A percentile compares a stretch with the other conserved stretches of the same genome.
These are phyloP conservation scores for Phataginus tetradactyla DNA, from an alignment of 2,797 vertebrate genomes.

Conservation along the genomic window DNA sequence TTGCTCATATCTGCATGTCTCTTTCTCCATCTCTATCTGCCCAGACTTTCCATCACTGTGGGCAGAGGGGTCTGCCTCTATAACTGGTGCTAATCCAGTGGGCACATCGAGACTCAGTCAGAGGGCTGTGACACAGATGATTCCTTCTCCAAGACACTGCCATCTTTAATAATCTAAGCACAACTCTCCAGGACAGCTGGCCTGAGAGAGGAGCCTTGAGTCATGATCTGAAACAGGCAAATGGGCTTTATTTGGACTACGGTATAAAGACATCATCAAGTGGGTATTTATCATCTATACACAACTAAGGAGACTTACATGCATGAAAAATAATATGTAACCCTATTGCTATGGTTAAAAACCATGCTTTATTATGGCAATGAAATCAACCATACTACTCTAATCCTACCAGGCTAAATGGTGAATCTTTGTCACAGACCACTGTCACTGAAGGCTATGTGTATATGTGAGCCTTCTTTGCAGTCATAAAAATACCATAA, in stretches of 20 bases:
- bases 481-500: conserved; percentile 27
- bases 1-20: not conserved
- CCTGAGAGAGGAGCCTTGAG: not conserved
- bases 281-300: not conserved
- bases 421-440: not conserved
- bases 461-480: not conserved
- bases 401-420: not conserved
- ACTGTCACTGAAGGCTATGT: not conserved
- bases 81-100: not conserved
- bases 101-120: not conserved
- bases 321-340: not conserved
- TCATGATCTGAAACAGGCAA: not conserved
- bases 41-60: not conserved
- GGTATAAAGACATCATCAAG: not conserved
- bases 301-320: not conserved
- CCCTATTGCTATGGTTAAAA: not conserved
- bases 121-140: not conserved
- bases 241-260: not conserved
- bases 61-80: not conserved
- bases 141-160: not conserved
- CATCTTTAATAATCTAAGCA: not conserved
- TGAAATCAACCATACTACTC: not conserved
- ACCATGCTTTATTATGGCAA: not conserved
- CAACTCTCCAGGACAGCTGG: not conserved
- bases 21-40: not conserved